phyloP scores from a whole-genome alignment of 2,888 invertebrate genomes.

The Cerceris rybyensis region DNA sequence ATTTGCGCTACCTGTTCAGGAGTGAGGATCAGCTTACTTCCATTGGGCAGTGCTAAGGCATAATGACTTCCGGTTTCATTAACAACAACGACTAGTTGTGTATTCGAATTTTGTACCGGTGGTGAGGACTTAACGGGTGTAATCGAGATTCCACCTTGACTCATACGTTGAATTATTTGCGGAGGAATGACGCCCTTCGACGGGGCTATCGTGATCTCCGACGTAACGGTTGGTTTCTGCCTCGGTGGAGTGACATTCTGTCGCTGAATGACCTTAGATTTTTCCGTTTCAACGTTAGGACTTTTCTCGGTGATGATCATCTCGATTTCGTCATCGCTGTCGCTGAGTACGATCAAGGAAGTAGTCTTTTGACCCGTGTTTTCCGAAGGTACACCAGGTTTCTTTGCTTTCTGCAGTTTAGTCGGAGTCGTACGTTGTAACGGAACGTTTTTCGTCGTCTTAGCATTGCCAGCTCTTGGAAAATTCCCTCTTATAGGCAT shows the following conservation, averaged over 20 bases:
- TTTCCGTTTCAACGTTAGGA: constrained; percentile 46
- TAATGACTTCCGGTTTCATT: constrained; percentile 80
- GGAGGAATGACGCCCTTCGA: constrained; percentile 68
- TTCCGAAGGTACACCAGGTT: constrained; percentile 1
- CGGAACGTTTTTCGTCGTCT: not conserved
- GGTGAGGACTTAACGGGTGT: constrained; percentile 73
- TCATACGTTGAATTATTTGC: constrained; percentile 77
- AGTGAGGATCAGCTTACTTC: constrained; percentile 79
- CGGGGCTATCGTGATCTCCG: constrained; percentile 58
- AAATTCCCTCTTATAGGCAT: constrained; percentile 20
- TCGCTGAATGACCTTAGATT: constrained; percentile 3
- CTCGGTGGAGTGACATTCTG: constrained; percentile 10
- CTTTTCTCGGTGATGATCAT: constrained; percentile 76
- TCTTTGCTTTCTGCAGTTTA: constrained; percentile 8
- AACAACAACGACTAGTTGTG: constrained; percentile 78
- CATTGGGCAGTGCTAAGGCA: constrained; percentile 79
- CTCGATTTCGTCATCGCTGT: constrained; percentile 80
- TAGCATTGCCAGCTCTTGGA: constrained; percentile 3
- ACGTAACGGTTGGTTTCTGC: constrained; percentile 62
- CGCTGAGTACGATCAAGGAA: constrained; percentile 77
- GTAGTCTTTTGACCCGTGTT: constrained; percentile 66
- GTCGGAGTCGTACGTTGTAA: constrained; percentile 9
- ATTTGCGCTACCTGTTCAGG: constrained; percentile 81
- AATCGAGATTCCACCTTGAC: constrained; percentile 78
- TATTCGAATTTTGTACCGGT: constrained; percentile 59